phyloP scores from a whole-genome alignment of 2,113 vertebrate genomes.

The Caloenas nicobarica region DNA sequence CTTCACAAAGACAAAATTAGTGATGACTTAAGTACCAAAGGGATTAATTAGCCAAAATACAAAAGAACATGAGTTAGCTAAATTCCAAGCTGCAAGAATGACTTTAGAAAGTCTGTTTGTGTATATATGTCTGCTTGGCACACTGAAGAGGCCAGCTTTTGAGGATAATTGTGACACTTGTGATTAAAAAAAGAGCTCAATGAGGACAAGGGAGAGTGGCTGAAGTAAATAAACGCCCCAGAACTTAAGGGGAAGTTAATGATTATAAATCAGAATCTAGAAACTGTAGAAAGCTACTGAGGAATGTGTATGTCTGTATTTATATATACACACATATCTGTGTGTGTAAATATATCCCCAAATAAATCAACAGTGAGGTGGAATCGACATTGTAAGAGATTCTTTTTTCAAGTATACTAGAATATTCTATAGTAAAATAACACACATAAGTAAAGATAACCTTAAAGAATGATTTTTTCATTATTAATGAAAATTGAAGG shows the following conservation, averaged over 20 bases:
- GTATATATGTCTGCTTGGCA: not conserved
- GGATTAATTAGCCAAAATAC: not conserved
- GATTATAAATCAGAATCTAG: not conserved
- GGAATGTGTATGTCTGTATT: not conserved
- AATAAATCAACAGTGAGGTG: not conserved
- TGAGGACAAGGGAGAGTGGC: not conserved
- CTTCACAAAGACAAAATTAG: not conserved
- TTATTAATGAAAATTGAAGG: not conserved
- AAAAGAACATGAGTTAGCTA: not conserved
- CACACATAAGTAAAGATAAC: not conserved
- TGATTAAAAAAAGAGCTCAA: not conserved
- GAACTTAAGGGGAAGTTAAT: not conserved
- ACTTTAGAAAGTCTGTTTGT: not conserved
- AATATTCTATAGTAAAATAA: not conserved
- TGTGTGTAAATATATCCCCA: not conserved
- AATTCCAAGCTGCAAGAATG: not conserved
- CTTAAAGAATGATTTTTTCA: not conserved
- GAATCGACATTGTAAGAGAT: not conserved
- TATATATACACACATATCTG: not conserved
- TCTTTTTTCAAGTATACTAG: not conserved
- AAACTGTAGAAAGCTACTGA: not conserved
- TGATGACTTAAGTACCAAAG: not conserved
- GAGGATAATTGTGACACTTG: not conserved
- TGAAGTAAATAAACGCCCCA: not conserved
- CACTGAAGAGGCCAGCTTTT: not conserved